These are phyloP conservation scores for Thumatha senex DNA, from an alignment of 2,888 invertebrate genomes.

Conservation along the genomic window DNA sequence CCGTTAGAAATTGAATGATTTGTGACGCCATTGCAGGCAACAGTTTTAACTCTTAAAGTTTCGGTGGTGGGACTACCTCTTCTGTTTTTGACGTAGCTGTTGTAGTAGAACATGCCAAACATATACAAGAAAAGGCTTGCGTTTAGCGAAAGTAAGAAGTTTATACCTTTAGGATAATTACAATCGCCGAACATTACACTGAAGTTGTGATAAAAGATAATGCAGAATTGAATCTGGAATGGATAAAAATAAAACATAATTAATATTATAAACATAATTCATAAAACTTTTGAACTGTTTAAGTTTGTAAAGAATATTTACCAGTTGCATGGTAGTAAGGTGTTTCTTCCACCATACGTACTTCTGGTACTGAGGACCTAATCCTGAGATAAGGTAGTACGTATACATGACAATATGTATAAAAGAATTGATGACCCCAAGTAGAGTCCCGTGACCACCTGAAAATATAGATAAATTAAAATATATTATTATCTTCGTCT, in stretches of 20 bases:
- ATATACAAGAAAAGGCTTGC: constrained; percentile 89
- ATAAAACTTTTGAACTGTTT: too few relatives aligned
- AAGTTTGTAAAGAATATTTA: constrained; percentile 57
- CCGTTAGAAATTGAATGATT: constrained; percentile 8
- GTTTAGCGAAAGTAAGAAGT: constrained; percentile 86
- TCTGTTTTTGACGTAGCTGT: constrained; percentile 81
- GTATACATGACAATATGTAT: constrained; percentile 96
- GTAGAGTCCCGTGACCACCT: constrained; percentile 94
- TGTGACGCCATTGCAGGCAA: background rate
- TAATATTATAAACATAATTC: too few relatives aligned
- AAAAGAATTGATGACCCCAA: constrained; percentile 94
- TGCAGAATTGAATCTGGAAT: constrained; percentile 85
- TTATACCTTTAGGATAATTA: constrained; percentile 88
- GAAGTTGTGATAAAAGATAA: constrained; percentile 88
- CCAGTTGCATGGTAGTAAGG: constrained; percentile 93
- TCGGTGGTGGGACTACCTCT: constrained; percentile 16
- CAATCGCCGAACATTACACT: constrained; percentile 87
- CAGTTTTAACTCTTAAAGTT: background rate
- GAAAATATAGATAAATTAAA: constrained; percentile 18
- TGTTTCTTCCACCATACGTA: constrained; percentile 98
- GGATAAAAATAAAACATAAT: constrained; percentile 2
- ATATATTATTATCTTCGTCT: background rate
- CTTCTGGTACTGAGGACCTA: constrained; percentile 94
- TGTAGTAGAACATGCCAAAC: constrained; percentile 90
- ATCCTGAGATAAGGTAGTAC: constrained; percentile 94